Percentiles rank a stretch among this genome's conserved stretches.
Conservation (phyloP, 2,113 vertebrate genomes). For the Hemicordylus capensis region DNA sequence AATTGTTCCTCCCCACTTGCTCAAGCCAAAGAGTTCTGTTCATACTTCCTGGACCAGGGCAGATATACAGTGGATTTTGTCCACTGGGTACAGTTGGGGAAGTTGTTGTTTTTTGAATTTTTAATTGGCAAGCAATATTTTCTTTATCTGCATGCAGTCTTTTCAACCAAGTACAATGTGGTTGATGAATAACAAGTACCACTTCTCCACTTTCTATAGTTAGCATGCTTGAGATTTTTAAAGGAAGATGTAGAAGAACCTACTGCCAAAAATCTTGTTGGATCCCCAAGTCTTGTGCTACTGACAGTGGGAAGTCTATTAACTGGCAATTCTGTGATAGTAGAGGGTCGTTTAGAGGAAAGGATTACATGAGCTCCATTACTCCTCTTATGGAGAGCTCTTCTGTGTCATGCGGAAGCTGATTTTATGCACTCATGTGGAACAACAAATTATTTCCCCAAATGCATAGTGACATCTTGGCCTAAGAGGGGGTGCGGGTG, state of each 20-base stretch:
- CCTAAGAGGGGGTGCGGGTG: background rate
- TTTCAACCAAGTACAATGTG: background rate
- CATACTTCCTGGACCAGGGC: background rate
- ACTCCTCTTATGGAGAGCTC: background rate
- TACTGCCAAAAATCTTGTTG: background rate
- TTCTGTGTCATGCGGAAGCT: background rate
- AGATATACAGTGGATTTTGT: background rate
- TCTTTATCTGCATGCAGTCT: no score
- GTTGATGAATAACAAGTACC: background rate
- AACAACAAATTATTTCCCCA: background rate
- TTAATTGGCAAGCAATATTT: no score
- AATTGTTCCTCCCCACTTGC: no score
- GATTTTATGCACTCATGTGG: conserved; percentile 7
- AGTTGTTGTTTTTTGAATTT: no score
- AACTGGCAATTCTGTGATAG: conserved; percentile 1
- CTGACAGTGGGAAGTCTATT: conserved; percentile 17
- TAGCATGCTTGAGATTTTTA: background rate
- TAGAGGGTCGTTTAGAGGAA: background rate
- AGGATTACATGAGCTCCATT: background rate
- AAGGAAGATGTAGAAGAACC: background rate
- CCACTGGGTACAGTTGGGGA: no score
- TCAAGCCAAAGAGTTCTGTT: no score
- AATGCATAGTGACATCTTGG: background rate
- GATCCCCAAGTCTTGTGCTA: background rate
- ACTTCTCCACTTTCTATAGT: background rate